Base-by-base conservation (phyloP, 1,140 invertebrate species). In the Anastrepha ludens region DNA sequence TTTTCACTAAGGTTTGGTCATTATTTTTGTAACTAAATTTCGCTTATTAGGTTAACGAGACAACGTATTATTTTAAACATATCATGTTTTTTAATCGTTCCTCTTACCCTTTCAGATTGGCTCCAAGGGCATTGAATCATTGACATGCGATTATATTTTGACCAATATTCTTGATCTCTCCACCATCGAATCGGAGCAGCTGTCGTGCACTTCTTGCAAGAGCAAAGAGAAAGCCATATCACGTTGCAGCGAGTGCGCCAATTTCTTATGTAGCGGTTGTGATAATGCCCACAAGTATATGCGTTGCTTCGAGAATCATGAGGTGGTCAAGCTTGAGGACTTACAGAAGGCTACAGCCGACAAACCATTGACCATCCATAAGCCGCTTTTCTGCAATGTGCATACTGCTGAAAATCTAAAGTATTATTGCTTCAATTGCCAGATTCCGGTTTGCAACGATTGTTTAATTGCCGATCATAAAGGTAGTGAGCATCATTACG, bases 271-370 rank as follows among this genome's bases (percentile, higher is more conserved):
- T 94, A 96, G 96, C 39, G 97, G 98, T 92, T 99, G 98, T 94
- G 97, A 98, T 89, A 97, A 97, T 47, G 98, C 98, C 74, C 98
- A 99, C 94, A 96, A 98, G 92, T 97, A 96, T 90, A 99, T 99
- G 98, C 95, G 97, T 74, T 98, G 98, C 93, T 98, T 98, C 93
- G 98, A 98, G 93, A 97, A 97, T 90, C 98, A 99, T 90, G 95
- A 97, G 91, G 97, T 98, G 20, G 95, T 98, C 65, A 96, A 96
- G 39, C 97, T 98, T 92, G 97, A 98, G 91, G 97, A 98, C 88
- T 94, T 98, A 90, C 96, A 96, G 90, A 96, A 96, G 91, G 96
- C 96, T 44, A 90, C 91, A n/a, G 95, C 96, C 89, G 96, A 97
- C 91, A 94, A 94, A 47, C 90, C 88, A 4, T 90, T 94, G 86